Conservation (phyloP, 2,113 vertebrate species). For the Bubo blakistoni region DNA sequence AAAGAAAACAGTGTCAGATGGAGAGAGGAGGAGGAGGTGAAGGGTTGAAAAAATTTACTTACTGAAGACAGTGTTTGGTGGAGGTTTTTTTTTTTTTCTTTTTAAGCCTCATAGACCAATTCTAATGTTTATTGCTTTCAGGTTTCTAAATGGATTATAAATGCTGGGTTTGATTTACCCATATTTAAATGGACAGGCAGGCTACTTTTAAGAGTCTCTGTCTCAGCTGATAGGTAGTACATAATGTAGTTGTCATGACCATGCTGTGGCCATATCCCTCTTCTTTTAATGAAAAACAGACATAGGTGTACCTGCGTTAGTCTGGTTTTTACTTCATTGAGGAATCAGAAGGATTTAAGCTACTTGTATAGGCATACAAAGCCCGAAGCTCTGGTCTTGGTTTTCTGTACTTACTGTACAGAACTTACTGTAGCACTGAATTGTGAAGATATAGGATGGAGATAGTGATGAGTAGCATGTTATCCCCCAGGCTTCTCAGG, state of each 20-base stretch:
- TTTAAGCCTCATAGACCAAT: not conserved
- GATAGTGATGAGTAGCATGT: not conserved
- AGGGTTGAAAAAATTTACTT: not conserved
- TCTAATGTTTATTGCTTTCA: not conserved
- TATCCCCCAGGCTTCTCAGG: not conserved
- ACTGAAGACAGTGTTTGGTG: not conserved
- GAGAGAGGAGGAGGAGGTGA: not conserved
- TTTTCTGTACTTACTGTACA: not conserved
- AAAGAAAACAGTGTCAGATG: not conserved
- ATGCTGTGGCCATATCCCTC: not conserved
- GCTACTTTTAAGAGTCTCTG: not conserved
- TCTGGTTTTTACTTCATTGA: not conserved
- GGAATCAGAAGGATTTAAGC: not conserved
- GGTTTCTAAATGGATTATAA: not conserved
- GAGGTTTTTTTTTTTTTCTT: not conserved
- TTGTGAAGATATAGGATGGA: not conserved
- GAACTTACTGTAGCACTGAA: not conserved
- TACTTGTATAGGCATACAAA: not conserved
- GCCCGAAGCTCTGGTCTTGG: not conserved
- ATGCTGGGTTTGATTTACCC: not conserved
- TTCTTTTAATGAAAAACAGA: not conserved
- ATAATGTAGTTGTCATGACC: not conserved
- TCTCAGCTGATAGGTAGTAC: not conserved
- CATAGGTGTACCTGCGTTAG: accelerated
- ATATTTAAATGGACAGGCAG: not conserved